Evolutionary conservation across 2,888 invertebrate genomes (phyloP).

Genomic region (Campaea margaritaria): DNA sequence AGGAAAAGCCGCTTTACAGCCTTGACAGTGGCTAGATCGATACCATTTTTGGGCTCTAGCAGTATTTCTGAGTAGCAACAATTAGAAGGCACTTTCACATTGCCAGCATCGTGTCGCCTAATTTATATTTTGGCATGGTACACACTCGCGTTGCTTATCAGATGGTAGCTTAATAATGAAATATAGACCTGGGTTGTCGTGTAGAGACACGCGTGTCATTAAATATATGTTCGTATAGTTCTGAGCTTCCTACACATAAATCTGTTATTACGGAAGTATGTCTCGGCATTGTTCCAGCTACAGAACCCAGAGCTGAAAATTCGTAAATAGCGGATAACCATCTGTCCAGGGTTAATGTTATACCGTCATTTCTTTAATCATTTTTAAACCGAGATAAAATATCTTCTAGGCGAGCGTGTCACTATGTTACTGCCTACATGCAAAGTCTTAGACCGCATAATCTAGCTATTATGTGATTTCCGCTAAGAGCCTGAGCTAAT

Average conservation of each 20-base stretch:
- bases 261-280: slow-evolving; percentile 35
- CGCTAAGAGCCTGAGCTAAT: too few relatives aligned
- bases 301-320: slow-evolving; percentile 13
- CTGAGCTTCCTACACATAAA: slow-evolving; percentile 29
- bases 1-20: not conserved
- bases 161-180: not conserved
- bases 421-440: too few relatives aligned
- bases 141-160: not conserved
- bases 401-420: too few relatives aligned
- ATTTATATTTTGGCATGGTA: not conserved
- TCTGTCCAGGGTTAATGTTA: slow-evolving; percentile 45
- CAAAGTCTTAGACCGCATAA: too few relatives aligned
- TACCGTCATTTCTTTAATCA: not conserved
- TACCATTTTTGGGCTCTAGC: slow-evolving; percentile 1
- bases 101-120: not conserved
- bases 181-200: not conserved
- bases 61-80: slow-evolving; percentile 4
- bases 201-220: slow-evolving; percentile 1
- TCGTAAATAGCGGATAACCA: slow-evolving; percentile 29
- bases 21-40: not conserved
- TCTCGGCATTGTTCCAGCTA: slow-evolving; percentile 62
- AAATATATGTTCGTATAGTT: slow-evolving; percentile 16
- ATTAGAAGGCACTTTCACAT: not conserved
- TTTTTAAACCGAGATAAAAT: too few relatives aligned
- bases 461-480: too few relatives aligned